These are phyloP conservation scores for Helicolenus hilgendorfi DNA, from an alignment of 2,797 vertebrate genomes.

Conservation along the genomic window DNA sequence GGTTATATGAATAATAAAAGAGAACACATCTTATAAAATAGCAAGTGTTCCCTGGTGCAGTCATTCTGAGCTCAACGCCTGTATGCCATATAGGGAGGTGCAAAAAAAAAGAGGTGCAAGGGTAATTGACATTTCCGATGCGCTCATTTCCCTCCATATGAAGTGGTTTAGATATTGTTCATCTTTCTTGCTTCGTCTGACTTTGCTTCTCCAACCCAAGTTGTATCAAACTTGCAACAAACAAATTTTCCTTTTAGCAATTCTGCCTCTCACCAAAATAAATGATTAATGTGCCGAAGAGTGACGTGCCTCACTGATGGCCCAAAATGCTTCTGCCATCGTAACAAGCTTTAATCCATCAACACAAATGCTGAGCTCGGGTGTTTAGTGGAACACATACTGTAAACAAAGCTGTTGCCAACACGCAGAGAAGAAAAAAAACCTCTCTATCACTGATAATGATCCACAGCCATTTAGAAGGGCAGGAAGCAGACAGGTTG, in stretches of 20 bases:
- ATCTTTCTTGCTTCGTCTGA: neutral
- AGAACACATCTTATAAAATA: neutral
- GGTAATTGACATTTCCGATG: neutral
- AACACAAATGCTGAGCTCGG: slow-evolving; percentile 71
- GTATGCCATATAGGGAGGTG: neutral
- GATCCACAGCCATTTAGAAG: slow-evolving; percentile 76
- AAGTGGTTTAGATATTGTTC: neutral
- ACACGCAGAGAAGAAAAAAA: slow-evolving; percentile 18
- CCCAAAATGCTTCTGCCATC: slow-evolving; percentile 58
- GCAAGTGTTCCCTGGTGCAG: neutral
- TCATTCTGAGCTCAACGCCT: neutral
- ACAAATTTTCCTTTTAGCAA: slow-evolving; percentile 26
- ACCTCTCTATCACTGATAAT: slow-evolving; percentile 76
- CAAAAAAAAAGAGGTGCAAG: neutral
- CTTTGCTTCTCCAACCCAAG: too few species aligned
- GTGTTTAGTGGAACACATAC: slow-evolving; percentile 58
- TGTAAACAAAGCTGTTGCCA: slow-evolving; percentile 78
- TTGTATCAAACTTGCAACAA: slow-evolving; percentile 3
- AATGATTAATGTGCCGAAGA: slow-evolving; percentile 55
- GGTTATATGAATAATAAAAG: neutral
- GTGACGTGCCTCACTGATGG: slow-evolving; percentile 42
- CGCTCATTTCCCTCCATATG: neutral
- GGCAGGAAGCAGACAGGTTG: slow-evolving; percentile 75
- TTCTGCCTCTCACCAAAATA: slow-evolving; percentile 31
- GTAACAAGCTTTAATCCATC: slow-evolving; percentile 74